Evolutionary conservation across 2,888 invertebrate species (phyloP).

Genomic region (Muscina levida): DNA sequence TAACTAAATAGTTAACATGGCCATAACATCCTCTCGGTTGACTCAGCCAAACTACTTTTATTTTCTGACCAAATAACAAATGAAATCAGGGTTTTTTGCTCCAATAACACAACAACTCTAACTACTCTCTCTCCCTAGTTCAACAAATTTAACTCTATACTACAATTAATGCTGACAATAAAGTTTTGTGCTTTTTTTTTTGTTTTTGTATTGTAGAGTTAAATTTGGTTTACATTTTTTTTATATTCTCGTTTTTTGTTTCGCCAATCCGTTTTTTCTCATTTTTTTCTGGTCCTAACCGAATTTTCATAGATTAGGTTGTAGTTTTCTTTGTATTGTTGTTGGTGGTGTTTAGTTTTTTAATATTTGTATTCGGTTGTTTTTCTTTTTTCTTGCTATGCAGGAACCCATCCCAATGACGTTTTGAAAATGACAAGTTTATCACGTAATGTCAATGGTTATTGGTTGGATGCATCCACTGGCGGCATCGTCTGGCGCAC

Average conservation of each 20-base stretch:
- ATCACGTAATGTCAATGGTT: conserved; percentile 79
- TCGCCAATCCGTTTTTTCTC: conserved; percentile 28
- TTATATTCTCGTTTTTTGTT: too few relatives aligned
- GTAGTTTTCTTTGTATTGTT: too few relatives aligned
- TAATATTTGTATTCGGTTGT: conserved; percentile 29
- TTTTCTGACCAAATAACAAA: not conserved
- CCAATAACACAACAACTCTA: not conserved
- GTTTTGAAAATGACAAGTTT: conserved; percentile 80
- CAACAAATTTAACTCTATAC: conserved; percentile 57
- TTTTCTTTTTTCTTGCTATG: too few relatives aligned
- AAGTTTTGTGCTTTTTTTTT: conserved; percentile 15
- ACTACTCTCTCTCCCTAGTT: not conserved
- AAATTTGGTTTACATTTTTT: too few relatives aligned
- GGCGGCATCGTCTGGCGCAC: conserved; percentile 80
- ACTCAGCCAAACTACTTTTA: conserved; percentile 47
- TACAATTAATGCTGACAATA: conserved; percentile 49
- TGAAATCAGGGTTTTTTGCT: conserved; percentile 38
- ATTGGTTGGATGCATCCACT: conserved; percentile 79
- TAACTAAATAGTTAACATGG: conserved; percentile 66
- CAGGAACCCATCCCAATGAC: conserved; percentile 79
- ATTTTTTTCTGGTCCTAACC: conserved; percentile 33
- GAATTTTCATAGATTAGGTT: conserved; percentile 49
- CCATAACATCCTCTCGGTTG: conserved; percentile 56
- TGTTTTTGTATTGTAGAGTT: conserved; percentile 2
- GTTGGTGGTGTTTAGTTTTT: conserved; percentile 6